Evolutionary conservation across 2,797 vertebrate genomes (phyloP).

Genomic region (Valencia hispanica): DNA sequence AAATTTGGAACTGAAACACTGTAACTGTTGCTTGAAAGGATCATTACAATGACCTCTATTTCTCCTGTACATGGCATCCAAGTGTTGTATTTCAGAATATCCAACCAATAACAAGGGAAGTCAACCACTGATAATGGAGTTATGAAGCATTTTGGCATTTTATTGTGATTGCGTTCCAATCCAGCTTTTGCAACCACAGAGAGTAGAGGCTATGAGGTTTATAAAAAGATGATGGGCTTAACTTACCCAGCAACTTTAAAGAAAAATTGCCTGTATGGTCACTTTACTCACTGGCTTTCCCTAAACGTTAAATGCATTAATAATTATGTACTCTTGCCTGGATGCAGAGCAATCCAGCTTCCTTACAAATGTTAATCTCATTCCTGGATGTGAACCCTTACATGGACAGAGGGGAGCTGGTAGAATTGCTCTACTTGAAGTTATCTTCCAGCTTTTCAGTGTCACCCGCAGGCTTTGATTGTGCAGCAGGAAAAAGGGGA

Average conservation of each 20-base stretch:
- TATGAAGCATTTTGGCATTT: slow-evolving; percentile 8
- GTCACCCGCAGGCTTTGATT: slow-evolving; percentile 59
- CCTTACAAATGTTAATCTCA: slow-evolving; percentile 52
- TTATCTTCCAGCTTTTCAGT: slow-evolving; percentile 55
- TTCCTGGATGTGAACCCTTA: slow-evolving; percentile 34
- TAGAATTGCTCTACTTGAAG: slow-evolving; percentile 53
- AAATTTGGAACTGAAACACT: background rate
- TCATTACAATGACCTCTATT: background rate
- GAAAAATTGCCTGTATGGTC: slow-evolving; percentile 43
- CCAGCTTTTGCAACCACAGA: slow-evolving; percentile 21
- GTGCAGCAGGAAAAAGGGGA: slow-evolving; percentile 44
- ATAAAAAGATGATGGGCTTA: slow-evolving; percentile 26
- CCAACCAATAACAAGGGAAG: slow-evolving; percentile 12
- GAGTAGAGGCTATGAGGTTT: slow-evolving; percentile 16
- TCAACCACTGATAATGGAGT: background rate
- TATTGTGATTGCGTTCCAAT: slow-evolving; percentile 4
- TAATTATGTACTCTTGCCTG: slow-evolving; percentile 22
- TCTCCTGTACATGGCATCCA: background rate
- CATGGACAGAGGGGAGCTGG: slow-evolving; percentile 32
- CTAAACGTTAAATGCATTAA: slow-evolving; percentile 34
- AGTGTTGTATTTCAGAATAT: slow-evolving; percentile 3
- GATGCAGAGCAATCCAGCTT: slow-evolving; percentile 33
- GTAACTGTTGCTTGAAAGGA: background rate
- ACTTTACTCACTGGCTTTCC: slow-evolving; percentile 54
- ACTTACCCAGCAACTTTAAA: slow-evolving; percentile 64